A percentile compares a stretch with the other conserved stretches of the same genome.
Evolutionary conservation across 2,888 invertebrate genomes (phyloP).

Genomic region (Trachelus iudaicus): DNA sequence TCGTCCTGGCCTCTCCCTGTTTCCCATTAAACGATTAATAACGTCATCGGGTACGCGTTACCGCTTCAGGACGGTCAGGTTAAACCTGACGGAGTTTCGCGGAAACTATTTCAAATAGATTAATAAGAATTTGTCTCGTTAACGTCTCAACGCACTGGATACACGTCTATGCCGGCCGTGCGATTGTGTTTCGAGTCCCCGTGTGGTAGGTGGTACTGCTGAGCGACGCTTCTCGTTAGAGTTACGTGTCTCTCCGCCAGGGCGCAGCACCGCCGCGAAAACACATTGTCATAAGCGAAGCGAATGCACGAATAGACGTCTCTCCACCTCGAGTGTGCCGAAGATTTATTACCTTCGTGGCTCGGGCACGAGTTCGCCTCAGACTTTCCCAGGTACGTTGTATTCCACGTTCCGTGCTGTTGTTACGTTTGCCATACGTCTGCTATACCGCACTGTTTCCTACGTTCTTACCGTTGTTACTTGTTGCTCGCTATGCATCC

Average conservation of each 20-base stretch:
- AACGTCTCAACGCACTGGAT: background rate
- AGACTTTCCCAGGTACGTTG: constrained; percentile 52
- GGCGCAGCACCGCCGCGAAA: constrained; percentile 12
- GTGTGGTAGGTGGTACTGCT: background rate
- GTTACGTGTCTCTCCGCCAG: constrained; percentile 11
- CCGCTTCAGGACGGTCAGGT: constrained; percentile 22
- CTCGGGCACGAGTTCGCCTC: constrained; percentile 33
- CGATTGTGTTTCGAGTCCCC: constrained; percentile 6
- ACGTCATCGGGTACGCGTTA: constrained; percentile 52
- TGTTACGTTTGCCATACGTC: background rate
- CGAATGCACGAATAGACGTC: constrained; percentile 35
- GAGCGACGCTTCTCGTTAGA: background rate
- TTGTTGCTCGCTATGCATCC: background rate
- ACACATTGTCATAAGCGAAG: constrained; percentile 31
- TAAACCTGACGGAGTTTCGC: constrained; percentile 14
- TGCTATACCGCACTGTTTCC: background rate
- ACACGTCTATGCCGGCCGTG: background rate
- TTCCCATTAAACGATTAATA: constrained; percentile 59
- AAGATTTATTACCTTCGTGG: constrained; percentile 54
- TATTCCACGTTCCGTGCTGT: background rate
- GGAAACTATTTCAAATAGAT: background rate
- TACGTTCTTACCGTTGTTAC: background rate
- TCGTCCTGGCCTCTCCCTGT: constrained; percentile 22
- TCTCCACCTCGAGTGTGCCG: constrained; percentile 57
- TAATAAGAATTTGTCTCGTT: background rate